Evolutionary conservation across 2,888 invertebrate genomes (phyloP), one percentile per base, ranked within the genome.

Genomic region (Crepidodera aurea): DNA sequence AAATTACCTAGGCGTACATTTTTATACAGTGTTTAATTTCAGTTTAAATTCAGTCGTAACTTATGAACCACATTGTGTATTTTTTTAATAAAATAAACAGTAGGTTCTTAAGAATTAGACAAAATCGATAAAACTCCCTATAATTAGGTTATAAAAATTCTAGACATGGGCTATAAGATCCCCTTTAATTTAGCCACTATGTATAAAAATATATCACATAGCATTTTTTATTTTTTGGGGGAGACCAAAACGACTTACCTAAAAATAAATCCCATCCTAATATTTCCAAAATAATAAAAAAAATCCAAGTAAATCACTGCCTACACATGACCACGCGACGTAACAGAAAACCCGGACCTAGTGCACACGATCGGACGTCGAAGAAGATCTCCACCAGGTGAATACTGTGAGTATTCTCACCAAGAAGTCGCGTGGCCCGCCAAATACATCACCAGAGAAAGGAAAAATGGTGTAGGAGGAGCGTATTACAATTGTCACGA

Each of bases 401-500:
- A 37, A 15, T 56, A 19, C 32, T 22, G 22, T 13, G 19, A 48
- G n/a, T 53, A 16, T 18, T 34, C 46, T 46, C 25, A 15, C 10
- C 12, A 25, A 34, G 22, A 56, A 29, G 29, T 25, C 22, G 46
- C 46, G 27, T 46, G 46, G 46, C 8, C 34, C 44, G 12, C 46
- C 48, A 46, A 46, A 56, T 56, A 51, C 37, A 27, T 51, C n/a
- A 56, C 34, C 46, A 37, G 46, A 22, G 56, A 56, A 56, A 56
- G 56, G 56, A 56, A 37, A 46, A 56, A 40, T 55, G 16, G 18
- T 56, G 56, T 56, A 56, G 56, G 56, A 56, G 56, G 46, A 46
- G 8, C 5, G 15, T 12, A n/a, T 25, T 46, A 46, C 27, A 6
- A 19, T 46, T 46, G 19, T 46, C 46, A 46, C 46, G 46, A 25